Percentiles rank a stretch among this genome's conserved stretches.
These are phyloP conservation scores for Dasyornis broadbenti DNA, from an alignment of 2,113 vertebrate genomes.

Conservation along the genomic window DNA sequence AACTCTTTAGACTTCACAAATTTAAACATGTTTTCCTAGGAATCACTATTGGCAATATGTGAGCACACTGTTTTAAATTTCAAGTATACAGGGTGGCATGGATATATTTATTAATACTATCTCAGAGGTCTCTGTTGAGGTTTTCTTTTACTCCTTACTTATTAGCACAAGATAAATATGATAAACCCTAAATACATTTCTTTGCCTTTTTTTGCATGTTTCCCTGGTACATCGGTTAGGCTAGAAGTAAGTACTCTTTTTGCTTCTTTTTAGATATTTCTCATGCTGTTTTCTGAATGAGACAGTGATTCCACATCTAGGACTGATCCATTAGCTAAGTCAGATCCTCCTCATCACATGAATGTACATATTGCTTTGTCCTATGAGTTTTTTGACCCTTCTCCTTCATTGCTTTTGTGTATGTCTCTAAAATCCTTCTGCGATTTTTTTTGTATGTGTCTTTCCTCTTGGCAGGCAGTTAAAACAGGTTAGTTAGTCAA, in stretches of 20 bases:
- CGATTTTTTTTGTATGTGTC: background rate
- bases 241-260: background rate
- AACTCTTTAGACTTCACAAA: background rate
- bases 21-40: conserved; percentile 8
- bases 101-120: background rate
- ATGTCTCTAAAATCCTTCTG: background rate
- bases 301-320: background rate
- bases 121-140: background rate
- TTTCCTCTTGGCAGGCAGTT: background rate
- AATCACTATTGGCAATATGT: background rate
- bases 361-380: background rate
- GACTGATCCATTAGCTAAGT: background rate
- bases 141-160: background rate
- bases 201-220: background rate
- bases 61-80: background rate
- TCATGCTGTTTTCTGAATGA: background rate
- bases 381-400: background rate
- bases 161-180: background rate
- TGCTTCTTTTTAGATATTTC: background rate
- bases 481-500: background rate
- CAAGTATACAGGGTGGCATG: background rate
- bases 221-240: background rate
- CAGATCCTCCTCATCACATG: background rate
- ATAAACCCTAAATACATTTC: background rate
- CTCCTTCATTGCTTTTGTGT: background rate